Base-by-base conservation (phyloP, 2,888 invertebrate genomes). In the Athetis lepigone region DNA sequence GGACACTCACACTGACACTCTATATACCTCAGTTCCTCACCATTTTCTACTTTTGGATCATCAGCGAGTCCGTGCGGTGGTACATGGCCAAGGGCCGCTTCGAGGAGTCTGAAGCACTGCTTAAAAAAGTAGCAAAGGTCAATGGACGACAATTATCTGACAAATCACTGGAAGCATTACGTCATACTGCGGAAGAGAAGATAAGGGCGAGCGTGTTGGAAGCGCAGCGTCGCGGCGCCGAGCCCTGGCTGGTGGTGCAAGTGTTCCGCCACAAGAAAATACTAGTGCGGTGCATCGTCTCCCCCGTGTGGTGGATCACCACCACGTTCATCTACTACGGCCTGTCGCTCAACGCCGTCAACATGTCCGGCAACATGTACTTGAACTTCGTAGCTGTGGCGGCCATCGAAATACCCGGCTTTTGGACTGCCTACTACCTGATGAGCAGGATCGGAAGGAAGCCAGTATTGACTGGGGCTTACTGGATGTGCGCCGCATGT, bases 11-110 rank as follows among this genome's bases (percentile, higher is more conserved):
- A 4, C 93, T 96, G 19, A 92, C 96, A 2, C 90, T 97, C 9
- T 98, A 97, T 82, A 87, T 95, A 0, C 98, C 98, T 0, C 96
- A 96, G 13, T 86, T 97, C 11, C 80, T 97, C 0, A 95, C 97
- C 36, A 83, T 98, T 33, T 85, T 94, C 5, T 97, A 97, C 80
- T 96, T 96, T 71, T 97, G 97, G 96, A 80, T 96, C 8, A 90
- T 97, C 59, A 96, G 96, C 0, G 97, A 97, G 88, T 97, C 97
- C 3, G 94, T 97, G 0, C 95, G 98, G 56, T 98, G 98, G 98
- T 95, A 97, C 51, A 90, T 97, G 74, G 96, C 96, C 59, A 96
- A 97, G 82, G 96, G 96, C 1, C 95, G 96, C 56, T 95, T 95
- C 61, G 95, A 96, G 13, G 95, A 96, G 70, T 97, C 97, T 0